Evolutionary conservation across 2,113 vertebrate genomes (phyloP).

Genomic region (Actenoides lindsayi): DNA sequence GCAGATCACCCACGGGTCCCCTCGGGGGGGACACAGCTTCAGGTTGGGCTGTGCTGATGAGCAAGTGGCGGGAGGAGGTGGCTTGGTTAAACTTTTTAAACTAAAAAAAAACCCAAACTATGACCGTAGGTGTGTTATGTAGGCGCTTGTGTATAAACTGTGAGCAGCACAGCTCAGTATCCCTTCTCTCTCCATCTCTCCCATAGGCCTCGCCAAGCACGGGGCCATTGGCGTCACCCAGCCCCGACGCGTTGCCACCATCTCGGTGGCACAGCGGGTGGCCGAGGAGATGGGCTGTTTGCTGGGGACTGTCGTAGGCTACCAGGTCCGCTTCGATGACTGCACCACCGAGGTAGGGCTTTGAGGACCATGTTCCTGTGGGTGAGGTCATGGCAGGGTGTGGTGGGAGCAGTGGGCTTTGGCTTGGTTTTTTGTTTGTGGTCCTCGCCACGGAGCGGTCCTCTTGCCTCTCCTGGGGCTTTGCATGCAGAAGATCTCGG

Average conservation of each 20-base stretch:
- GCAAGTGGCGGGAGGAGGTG: neutral
- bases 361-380: rapidly evolving
- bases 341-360: constrained; percentile 86
- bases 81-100: rapidly evolving
- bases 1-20: rapidly evolving
- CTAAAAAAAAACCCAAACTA: rapidly evolving
- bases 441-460: rapidly evolving
- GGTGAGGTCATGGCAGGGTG: rapidly evolving
- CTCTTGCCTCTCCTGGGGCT: neutral
- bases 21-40: neutral
- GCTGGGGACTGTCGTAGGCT: constrained; percentile 87
- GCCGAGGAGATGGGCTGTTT: constrained; percentile 88
- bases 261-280: constrained; percentile 93
- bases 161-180: neutral
- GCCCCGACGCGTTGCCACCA: constrained; percentile 92
- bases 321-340: constrained; percentile 97
- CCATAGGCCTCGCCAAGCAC: constrained; percentile 80
- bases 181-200: neutral
- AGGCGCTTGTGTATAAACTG: neutral
- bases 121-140: no score
- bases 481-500: rapidly evolving
- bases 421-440: rapidly evolving
- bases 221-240: constrained; percentile 91
- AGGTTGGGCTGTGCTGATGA: neutral
- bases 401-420: rapidly evolving